A percentile compares a stretch with the other conserved stretches of the same genome.
Evolutionary conservation across 92 coral and sea anemone species (phyloP).

Genomic region (Umimayanthus chanpuru): DNA sequence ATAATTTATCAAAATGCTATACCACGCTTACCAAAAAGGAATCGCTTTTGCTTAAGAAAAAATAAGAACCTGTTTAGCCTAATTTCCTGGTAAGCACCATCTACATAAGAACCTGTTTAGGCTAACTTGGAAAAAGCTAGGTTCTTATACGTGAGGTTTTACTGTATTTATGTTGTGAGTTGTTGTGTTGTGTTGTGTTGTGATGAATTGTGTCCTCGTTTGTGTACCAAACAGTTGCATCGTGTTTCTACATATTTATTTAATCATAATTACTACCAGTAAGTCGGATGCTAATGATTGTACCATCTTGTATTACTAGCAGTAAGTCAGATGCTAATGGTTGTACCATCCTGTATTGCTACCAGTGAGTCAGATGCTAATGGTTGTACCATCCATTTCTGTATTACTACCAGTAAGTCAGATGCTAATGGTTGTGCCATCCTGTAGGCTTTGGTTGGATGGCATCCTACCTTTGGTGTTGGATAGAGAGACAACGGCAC

Average conservation of each 20-base stretch:
- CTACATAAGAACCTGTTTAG: too few relatives aligned
- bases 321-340: not conserved
- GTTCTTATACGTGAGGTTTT: too few relatives aligned
- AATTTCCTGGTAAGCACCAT: too few relatives aligned
- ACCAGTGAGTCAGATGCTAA: not conserved
- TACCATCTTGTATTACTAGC: slow-evolving; percentile 3
- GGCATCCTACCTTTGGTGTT: slow-evolving; percentile 86
- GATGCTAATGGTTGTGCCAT: not conserved
- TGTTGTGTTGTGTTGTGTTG: not conserved
- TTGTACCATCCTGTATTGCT: not conserved
- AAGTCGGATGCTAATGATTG: not conserved
- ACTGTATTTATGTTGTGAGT: too few relatives aligned
- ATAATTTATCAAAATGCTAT: too few relatives aligned
- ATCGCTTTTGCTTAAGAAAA: too few relatives aligned
- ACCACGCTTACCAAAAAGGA: too few relatives aligned
- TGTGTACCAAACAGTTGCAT: not conserved
- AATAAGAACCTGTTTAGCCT: too few relatives aligned
- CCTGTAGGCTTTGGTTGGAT: slow-evolving; percentile 86
- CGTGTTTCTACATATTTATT: not conserved
- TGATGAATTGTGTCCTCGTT: not conserved
- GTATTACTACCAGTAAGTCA: slow-evolving; percentile 14
- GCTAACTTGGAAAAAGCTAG: too few relatives aligned
- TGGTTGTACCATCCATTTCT: not conserved
- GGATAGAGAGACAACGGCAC: slow-evolving; percentile 97
- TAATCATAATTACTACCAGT: not conserved